These are phyloP conservation scores for Nudaria mundana DNA, from an alignment of 2,888 invertebrate genomes.

Conservation along the genomic window DNA sequence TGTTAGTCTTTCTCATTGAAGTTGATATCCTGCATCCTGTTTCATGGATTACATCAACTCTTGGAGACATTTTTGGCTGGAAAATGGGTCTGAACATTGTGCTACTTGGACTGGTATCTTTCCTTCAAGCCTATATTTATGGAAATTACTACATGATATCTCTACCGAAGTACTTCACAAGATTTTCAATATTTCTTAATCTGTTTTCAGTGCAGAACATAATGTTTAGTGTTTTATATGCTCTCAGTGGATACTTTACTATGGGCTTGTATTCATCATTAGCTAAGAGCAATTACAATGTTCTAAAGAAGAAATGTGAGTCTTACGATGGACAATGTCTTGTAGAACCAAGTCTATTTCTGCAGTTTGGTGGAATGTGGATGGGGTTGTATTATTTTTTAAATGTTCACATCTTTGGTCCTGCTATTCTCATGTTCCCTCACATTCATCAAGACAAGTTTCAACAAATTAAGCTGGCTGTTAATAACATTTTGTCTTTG, in stretches of 20 bases:
- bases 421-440: slow-evolving; percentile 83
- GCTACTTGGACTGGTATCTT: slow-evolving; percentile 83
- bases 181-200: slow-evolving; percentile 84
- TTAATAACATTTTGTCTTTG: slow-evolving; percentile 79
- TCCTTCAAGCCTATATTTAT: slow-evolving; percentile 86
- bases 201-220: slow-evolving; percentile 83
- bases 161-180: slow-evolving; percentile 82
- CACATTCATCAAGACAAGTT: slow-evolving; percentile 87
- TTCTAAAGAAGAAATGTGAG: slow-evolving; percentile 70
- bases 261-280: slow-evolving; percentile 86
- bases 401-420: slow-evolving; percentile 77
- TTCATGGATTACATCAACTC: slow-evolving; percentile 83
- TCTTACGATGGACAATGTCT: slow-evolving; percentile 79
- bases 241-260: slow-evolving; percentile 84
- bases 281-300: slow-evolving; percentile 81
- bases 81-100: slow-evolving; percentile 85
- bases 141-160: slow-evolving; percentile 85
- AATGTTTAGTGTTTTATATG: slow-evolving; percentile 79
- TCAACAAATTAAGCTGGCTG: slow-evolving; percentile 82
- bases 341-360: slow-evolving; percentile 84
- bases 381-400: slow-evolving; percentile 83
- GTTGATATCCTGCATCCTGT: slow-evolving; percentile 83
- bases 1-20: slow-evolving; percentile 81
- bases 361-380: slow-evolving; percentile 85
- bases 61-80: slow-evolving; percentile 81